Base-by-base conservation (phyloP, 2,113 vertebrate genomes). In the Zapornia atra region DNA sequence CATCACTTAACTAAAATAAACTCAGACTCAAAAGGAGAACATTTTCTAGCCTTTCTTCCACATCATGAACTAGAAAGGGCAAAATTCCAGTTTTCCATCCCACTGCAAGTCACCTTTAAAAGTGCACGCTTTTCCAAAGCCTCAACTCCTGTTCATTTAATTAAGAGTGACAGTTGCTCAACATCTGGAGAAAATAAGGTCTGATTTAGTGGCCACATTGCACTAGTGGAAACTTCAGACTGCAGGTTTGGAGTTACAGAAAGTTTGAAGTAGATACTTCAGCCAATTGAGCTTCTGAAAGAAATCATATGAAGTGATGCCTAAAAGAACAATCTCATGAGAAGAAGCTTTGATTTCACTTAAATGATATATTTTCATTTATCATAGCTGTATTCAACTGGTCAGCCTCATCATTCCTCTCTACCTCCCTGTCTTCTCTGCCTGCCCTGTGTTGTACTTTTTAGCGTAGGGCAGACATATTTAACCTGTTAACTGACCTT, bases 151-250 rank as follows among this genome's bases (percentile, higher is more conserved):
- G 61, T 50, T 96, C n/a, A 1, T 88, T 88, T 96, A 94, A 90
- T 92, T 93, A 92, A 88, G 93, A 96, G 88, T 84, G 95, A 84
- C 88, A 94, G 88, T 89, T 82, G 72, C 72, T 91, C 65, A 84
- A 93, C 95, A 95, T 94, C 86, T 96, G 92, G 95, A 84, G 90
- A 90, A 93, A 93, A 93, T 86, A 88, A 93, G 15, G 15, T 76
- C 77, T 84, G 80, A 84, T 79, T 76, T 82, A 94, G 48, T 42
- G 25, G 53, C 77, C 54, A 72, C 9, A 2, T 91, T 96, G 73
- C 69, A 53, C 61, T 71, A n/a, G 57, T 82, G 44, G 81, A 95
- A 95, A 92, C 24, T 92, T 94, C 56, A 71, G 60, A 79, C 69
- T 86, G 44, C 19, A 73, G 18, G 44, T 75, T 64, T 96, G 72